A percentile compares a stretch with the other conserved stretches of the same genome.
phyloP scores from a whole-genome alignment of 2,888 invertebrate genomes.

The Brenthis hecate region DNA sequence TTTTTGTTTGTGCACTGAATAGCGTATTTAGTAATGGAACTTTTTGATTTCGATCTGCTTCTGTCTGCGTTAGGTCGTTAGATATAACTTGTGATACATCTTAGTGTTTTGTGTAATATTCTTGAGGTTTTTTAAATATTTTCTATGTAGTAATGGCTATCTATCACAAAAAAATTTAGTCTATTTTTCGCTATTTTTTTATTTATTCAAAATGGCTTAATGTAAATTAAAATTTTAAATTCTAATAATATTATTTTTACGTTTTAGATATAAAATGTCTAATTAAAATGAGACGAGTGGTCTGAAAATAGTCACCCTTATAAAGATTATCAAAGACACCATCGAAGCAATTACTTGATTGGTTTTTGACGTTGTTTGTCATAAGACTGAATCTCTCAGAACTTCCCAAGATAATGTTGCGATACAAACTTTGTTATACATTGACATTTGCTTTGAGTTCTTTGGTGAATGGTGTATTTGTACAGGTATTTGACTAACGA shows the following conservation, averaged over 20 bases:
- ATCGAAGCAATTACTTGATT: constrained; percentile 72
- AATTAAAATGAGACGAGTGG: no score
- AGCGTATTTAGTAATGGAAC: constrained; percentile 42
- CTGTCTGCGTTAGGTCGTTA: constrained; percentile 33
- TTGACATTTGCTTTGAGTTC: neutral
- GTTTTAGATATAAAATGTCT: no score
- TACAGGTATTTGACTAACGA: constrained; percentile 16
- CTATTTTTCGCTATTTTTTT: neutral
- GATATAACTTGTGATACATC: constrained; percentile 23
- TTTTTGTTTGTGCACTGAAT: constrained; percentile 52
- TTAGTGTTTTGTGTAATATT: constrained; percentile 1
- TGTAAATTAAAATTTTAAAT: no score
- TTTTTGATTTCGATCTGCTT: constrained; percentile 38
- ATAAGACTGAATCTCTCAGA: constrained; percentile 31
- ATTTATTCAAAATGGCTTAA: no score
- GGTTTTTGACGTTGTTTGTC: constrained; percentile 70
- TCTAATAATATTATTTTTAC: no score
- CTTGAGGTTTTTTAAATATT: neutral
- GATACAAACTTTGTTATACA: constrained; percentile 11
- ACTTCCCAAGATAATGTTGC: constrained; percentile 35
- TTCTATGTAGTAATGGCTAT: no score
- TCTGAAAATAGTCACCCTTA: constrained; percentile 41
- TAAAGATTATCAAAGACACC: constrained; percentile 64
- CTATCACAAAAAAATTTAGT: neutral
- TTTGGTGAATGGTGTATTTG: constrained; percentile 11